A percentile compares a stretch with the other conserved stretches of the same genome.
phyloP scores from a whole-genome alignment of 2,113 vertebrate genomes.

The Nestor notabilis region DNA sequence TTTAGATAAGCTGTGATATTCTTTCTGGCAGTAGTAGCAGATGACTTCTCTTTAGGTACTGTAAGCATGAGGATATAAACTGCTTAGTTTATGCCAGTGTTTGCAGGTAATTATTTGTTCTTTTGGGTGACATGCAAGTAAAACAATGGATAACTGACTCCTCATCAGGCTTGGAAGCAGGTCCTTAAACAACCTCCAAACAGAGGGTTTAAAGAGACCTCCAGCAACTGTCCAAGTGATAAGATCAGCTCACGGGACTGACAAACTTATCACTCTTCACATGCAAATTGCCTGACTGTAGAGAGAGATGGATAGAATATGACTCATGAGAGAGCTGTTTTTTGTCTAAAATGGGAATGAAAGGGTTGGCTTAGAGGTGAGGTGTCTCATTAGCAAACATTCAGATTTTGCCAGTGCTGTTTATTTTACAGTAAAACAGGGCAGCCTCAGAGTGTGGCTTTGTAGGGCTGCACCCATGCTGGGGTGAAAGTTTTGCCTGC shows the following conservation, averaged over 20 bases:
- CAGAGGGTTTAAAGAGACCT: slow-evolving; percentile 12
- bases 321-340: background rate
- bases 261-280: slow-evolving; percentile 19
- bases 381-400: background rate
- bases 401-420: background rate
- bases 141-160: background rate
- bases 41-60: background rate
- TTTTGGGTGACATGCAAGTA: background rate
- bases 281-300: background rate
- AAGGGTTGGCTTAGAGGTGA: background rate
- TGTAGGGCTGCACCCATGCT: background rate
- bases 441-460: background rate
- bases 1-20: background rate
- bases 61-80: background rate
- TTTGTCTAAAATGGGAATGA: background rate
- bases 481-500: background rate
- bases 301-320: background rate
- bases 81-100: background rate
- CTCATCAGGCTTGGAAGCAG: background rate
- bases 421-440: background rate
- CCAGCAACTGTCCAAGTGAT: slow-evolving; percentile 34
- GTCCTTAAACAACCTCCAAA: background rate
- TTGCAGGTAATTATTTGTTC: background rate
- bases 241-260: slow-evolving; percentile 16
- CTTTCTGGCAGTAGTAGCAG: background rate